Conservation (phyloP, 2,888 invertebrate species). For the Campopleginae sp. region DNA sequence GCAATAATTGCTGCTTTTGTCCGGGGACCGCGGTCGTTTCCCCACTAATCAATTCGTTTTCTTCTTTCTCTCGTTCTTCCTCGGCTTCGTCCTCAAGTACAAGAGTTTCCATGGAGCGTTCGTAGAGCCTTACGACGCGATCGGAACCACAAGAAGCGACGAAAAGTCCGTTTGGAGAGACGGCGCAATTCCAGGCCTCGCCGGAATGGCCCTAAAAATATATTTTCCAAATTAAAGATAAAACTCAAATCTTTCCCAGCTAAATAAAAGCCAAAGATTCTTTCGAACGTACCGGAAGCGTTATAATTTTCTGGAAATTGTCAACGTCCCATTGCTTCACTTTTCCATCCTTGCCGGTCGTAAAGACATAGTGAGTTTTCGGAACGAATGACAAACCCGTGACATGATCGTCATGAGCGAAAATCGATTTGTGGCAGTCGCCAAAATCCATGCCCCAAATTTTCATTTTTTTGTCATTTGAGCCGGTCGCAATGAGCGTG, state of each 20-base stretch:
- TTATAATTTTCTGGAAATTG: conserved; percentile 95
- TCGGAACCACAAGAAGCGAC: conserved; percentile 94
- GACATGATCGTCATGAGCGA: conserved; percentile 98
- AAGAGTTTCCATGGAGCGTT: conserved; percentile 94
- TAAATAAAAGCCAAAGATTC: background rate
- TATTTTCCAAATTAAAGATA: background rate
- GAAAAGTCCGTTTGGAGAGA: conserved; percentile 93
- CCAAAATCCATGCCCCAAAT: conserved; percentile 99
- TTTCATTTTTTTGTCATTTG: conserved; percentile 97
- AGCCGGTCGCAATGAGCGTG: conserved; percentile 95
- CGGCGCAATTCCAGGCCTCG: conserved; percentile 90
- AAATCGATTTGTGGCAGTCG: conserved; percentile 97
- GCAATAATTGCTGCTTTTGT: conserved; percentile 91
- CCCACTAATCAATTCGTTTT: conserved; percentile 90
- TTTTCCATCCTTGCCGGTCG: conserved; percentile 96
- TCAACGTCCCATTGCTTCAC: conserved; percentile 99
- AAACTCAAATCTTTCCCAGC: background rate
- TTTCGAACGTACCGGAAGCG: conserved; percentile 88
- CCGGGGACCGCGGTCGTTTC: conserved; percentile 89
- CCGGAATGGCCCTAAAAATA: conserved; percentile 91
- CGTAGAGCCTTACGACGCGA: conserved; percentile 93
- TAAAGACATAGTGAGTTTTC: conserved; percentile 96
- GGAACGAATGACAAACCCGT: conserved; percentile 95
- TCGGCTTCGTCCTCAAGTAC: conserved; percentile 97
- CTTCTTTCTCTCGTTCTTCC: conserved; percentile 91